These are phyloP conservation scores for Tethya wilhelma DNA, from an alignment of 37 sponge, comb jelly and placozoan species.

Conservation along the genomic window DNA sequence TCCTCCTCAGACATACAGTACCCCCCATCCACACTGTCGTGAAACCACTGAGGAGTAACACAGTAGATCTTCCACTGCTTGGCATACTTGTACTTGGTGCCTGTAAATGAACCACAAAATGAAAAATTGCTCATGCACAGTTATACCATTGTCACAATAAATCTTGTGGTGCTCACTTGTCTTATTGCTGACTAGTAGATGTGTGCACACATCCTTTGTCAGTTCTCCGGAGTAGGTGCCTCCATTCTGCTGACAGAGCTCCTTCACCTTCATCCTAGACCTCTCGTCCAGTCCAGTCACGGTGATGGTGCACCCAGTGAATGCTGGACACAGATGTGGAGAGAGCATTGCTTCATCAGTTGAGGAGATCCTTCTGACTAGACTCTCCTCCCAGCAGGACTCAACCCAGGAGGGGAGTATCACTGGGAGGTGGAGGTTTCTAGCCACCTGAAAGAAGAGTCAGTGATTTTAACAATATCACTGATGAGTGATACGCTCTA, in stretches of 20 bases:
- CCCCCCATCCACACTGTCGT: slow-evolving; percentile 64
- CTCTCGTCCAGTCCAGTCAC: slow-evolving; percentile 86
- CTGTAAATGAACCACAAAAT: neutral
- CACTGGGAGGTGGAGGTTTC: slow-evolving; percentile 65
- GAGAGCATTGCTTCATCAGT: slow-evolving; percentile 1
- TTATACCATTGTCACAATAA: no score
- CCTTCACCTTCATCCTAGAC: slow-evolving; percentile 52
- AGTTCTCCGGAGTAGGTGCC: slow-evolving; percentile 88
- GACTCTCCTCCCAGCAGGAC: slow-evolving; percentile 56
- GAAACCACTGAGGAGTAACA: slow-evolving; percentile 72
- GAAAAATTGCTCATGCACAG: no score
- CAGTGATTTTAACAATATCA: no score
- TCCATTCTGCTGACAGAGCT: slow-evolving; percentile 66
- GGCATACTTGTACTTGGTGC: slow-evolving; percentile 84
- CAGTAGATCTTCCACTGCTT: slow-evolving; percentile 71
- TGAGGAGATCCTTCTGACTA: slow-evolving; percentile 24
- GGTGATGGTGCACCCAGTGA: slow-evolving; percentile 79
- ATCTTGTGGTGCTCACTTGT: slow-evolving; percentile 30
- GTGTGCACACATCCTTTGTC: slow-evolving; percentile 81
- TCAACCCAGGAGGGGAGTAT: slow-evolving; percentile 85
- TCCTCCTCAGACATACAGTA: slow-evolving; percentile 69
- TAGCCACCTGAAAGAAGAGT: no score
- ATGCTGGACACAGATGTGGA: slow-evolving; percentile 61
- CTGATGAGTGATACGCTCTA: neutral
- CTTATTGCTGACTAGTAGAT: slow-evolving; percentile 72